Conservation (phyloP, 2,888 invertebrate species). For the Drosophila pseudotakahashii region DNA sequence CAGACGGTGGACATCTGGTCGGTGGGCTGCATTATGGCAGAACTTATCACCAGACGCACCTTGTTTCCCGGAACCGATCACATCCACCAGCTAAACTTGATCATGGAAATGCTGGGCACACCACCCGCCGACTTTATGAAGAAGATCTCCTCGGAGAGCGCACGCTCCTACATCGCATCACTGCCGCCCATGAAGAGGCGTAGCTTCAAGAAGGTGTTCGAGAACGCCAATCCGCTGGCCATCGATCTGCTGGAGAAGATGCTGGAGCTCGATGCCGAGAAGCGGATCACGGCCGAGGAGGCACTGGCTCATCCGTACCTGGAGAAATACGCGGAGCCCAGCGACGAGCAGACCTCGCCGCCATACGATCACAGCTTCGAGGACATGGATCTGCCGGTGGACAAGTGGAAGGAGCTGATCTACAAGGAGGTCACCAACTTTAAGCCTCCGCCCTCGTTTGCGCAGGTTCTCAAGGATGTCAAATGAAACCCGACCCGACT, state of each 20-base stretch:
- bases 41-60: conserved; percentile 95
- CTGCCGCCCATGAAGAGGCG: conserved; percentile 93
- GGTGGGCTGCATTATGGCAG: conserved; percentile 99
- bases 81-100: conserved; percentile 99
- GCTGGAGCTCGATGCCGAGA: conserved; percentile 98
- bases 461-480: conserved; percentile 56
- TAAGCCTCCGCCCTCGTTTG: conserved; percentile 86
- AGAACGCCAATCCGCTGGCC: conserved; percentile 96
- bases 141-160: conserved; percentile 98
- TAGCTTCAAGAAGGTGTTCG: conserved; percentile 95
- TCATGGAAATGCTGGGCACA: conserved; percentile 98
- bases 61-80: conserved; percentile 99
- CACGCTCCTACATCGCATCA: conserved; percentile 96
- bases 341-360: conserved; percentile 95
- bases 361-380: conserved; percentile 98
- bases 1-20: conserved; percentile 99
- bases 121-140: conserved; percentile 96
- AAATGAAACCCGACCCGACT: conserved; percentile 33
- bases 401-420: conserved; percentile 93
- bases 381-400: conserved; percentile 95
- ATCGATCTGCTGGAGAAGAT: conserved; percentile 97
- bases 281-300: conserved; percentile 91
- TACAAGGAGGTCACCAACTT: conserved; percentile 93
- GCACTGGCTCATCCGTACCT: conserved; percentile 87
- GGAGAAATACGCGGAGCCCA: conserved; percentile 97